Evolutionary conservation across 92 coral and sea anemone genomes (phyloP).

Genomic region (Heliopora coerulea): DNA sequence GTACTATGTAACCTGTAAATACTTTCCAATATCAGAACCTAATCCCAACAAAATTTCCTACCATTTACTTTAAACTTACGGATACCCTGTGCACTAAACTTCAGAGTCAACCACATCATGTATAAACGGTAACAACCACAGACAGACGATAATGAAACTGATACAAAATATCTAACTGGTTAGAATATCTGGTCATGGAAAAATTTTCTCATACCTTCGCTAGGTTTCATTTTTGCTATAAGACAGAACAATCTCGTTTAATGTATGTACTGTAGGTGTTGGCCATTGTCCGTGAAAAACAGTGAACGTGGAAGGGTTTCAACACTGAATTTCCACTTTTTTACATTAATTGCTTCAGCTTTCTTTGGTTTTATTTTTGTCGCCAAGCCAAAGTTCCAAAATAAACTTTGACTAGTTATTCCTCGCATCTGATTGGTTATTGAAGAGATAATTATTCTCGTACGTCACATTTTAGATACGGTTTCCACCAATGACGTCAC

Average conservation of each 20-base stretch:
- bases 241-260: neutral
- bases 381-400: slow-evolving; percentile 36
- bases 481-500: too few species aligned
- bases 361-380: slow-evolving; percentile 7
- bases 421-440: neutral
- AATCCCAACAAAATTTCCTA: too few species aligned
- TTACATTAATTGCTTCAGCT: neutral
- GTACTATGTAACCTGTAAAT: too few species aligned
- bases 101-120: too few species aligned
- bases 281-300: neutral
- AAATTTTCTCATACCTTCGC: slow-evolving; percentile 19
- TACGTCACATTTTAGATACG: too few species aligned
- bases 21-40: too few species aligned
- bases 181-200: neutral
- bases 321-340: neutral
- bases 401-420: neutral
- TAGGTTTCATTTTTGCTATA: slow-evolving; percentile 15
- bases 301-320: neutral
- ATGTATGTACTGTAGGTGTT: neutral
- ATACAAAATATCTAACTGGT: too few species aligned
- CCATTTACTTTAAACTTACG: too few species aligned
- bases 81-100: too few species aligned
- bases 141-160: too few species aligned
- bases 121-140: too few species aligned
- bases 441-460: neutral